Evolutionary conservation across 1,140 invertebrate species (phyloP), one percentile per base, ranked within the genome.

Genomic region (Microvelia longipes): DNA sequence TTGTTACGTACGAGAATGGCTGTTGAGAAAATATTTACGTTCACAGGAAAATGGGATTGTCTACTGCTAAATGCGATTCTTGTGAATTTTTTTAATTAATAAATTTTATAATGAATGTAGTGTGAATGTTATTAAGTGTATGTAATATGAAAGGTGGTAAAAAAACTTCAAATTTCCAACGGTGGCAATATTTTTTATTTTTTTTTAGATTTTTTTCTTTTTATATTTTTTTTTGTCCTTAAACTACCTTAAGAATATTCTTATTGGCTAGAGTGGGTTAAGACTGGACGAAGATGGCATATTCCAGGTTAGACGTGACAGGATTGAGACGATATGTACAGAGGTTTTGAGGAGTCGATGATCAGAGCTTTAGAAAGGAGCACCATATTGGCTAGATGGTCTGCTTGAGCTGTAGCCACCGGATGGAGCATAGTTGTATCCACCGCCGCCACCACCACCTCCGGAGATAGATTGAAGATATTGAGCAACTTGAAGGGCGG

Each of bases 401-500:
- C 83, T 83, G 67, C 83, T 83, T 66, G 69, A 28, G 71, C 29
- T 50, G 77, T 85, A 85, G 29, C 82, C 79, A 73, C 84, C 83
- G 85, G 0, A 67, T 82, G 85, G 1, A 35, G 82, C 85, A 68
- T 85, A 83, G 73, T 26, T 62, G 30, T 81, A 79, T 25, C 79
- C 78, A 70, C 81, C 82, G 66, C 74, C 72, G 25, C 72, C 72
- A 75, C 75, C 75, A 71, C 77, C 72, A 30, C 79, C 80, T 75
- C 83, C 79, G 72, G 81, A 74, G 71, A 60, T 78, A 78, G 72
- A 71, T 73, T 86, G 87, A 75, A 86, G 82, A 82, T 85, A 89
- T 75, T 89, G 86, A 25, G 87, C 87, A 65, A 89, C 87, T 75
- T 89, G 87, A 79, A 90, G 88, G 72, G 87, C 88, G 73, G 88